A percentile compares a stretch with the other conserved stretches of the same genome.
These are phyloP conservation scores for Psylliodes chrysocephalus DNA, from an alignment of 2,888 invertebrate genomes.

Conservation along the genomic window DNA sequence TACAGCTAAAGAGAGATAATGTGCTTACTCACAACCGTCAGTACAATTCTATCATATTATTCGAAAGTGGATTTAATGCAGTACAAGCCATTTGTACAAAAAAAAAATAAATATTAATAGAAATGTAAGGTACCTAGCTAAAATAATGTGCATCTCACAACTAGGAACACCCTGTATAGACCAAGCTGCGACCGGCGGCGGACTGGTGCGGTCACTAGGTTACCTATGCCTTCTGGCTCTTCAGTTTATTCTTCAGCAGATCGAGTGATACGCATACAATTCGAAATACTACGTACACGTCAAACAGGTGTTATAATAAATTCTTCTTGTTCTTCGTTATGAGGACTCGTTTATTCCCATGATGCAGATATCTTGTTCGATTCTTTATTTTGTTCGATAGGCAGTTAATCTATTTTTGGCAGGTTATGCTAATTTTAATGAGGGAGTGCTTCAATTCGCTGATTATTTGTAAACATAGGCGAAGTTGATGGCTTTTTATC, in stretches of 20 bases:
- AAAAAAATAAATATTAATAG: too few relatives aligned
- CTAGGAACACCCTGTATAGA: constrained; percentile 15
- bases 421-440: constrained; percentile 18
- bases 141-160: too few relatives aligned
- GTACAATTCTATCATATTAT: too few relatives aligned
- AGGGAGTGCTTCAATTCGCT: constrained; percentile 6
- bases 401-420: constrained; percentile 18
- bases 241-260: constrained; percentile 31
- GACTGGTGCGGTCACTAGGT: constrained; percentile 56
- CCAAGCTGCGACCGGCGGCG: constrained; percentile 24
- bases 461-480: constrained; percentile 16
- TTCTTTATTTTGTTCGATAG: constrained; percentile 7
- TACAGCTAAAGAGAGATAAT: too few relatives aligned
- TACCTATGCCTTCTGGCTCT: constrained; percentile 59
- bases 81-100: too few relatives aligned
- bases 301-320: constrained; percentile 33
- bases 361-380: background rate
- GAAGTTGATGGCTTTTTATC: background rate
- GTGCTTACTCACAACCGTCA: too few relatives aligned
- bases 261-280: constrained; percentile 34
- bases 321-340: constrained; percentile 20
- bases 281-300: constrained; percentile 33
- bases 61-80: too few relatives aligned
- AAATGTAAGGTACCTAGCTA: too few relatives aligned
- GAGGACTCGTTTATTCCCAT: constrained; percentile 16